phyloP scores from a whole-genome alignment of 1,140 invertebrate species.

The Vanessa atalanta region DNA sequence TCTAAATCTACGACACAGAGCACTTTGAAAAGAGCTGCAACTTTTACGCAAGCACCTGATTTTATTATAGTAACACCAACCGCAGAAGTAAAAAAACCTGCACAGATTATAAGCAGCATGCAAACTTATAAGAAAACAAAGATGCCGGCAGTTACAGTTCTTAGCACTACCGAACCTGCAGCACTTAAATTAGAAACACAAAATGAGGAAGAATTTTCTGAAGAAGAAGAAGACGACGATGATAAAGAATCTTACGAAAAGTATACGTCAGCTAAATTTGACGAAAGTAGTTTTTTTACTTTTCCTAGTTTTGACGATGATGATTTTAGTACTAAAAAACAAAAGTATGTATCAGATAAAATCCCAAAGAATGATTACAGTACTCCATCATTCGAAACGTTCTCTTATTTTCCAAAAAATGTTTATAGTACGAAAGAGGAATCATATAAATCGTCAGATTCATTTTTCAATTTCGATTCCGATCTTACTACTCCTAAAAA shows the following conservation, averaged over 20 bases:
- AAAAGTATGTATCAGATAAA: constrained; percentile 46
- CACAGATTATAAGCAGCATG: constrained; percentile 67
- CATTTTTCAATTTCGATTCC: constrained; percentile 65
- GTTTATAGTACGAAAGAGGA: constrained; percentile 57
- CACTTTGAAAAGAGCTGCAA: constrained; percentile 46
- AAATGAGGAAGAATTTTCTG: constrained; percentile 49
- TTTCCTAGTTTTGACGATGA: constrained; percentile 63
- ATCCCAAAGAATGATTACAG: constrained; percentile 57
- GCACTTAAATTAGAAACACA: constrained; percentile 27
- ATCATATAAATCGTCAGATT: constrained; percentile 58
- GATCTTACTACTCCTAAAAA: constrained; percentile 76
- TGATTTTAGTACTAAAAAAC: constrained; percentile 49
- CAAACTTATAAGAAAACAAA: constrained; percentile 64
- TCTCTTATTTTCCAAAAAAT: constrained; percentile 57
- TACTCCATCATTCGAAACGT: constrained; percentile 49
- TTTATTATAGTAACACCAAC: constrained; percentile 68
- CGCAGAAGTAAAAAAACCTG: constrained; percentile 64
- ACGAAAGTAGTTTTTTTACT: constrained; percentile 63
- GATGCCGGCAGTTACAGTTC: constrained; percentile 45
- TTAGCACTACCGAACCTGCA: constrained; percentile 47
- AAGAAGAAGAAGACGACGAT: constrained; percentile 60
- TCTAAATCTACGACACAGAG: constrained; percentile 60
- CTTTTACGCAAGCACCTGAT: constrained; percentile 49
- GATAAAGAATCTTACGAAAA: constrained; percentile 58
- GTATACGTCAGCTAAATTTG: constrained; percentile 60